These are phyloP conservation scores for Corbicula japonica DNA, from an alignment of 2,888 invertebrate genomes.

Conservation along the genomic window DNA sequence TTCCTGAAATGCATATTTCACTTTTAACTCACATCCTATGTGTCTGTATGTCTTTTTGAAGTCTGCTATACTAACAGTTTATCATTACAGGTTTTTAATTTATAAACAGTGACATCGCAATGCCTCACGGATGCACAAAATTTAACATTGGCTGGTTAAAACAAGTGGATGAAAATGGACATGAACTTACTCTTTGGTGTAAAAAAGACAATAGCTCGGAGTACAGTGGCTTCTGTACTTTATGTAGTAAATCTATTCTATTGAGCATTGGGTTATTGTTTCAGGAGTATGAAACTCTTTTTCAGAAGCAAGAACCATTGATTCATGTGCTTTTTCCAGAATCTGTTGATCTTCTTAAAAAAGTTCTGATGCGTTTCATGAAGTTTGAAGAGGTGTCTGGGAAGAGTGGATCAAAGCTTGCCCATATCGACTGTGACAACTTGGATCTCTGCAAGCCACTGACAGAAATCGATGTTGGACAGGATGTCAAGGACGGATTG, in stretches of 20 bases:
- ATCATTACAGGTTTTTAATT: background rate
- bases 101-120: background rate
- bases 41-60: too few relatives aligned
- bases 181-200: conserved; percentile 6
- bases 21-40: too few relatives aligned
- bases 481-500: conserved; percentile 10
- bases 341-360: conserved; percentile 13
- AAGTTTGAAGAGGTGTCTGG: conserved; percentile 2
- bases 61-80: background rate
- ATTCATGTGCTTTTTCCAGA: conserved; percentile 30
- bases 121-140: conserved; percentile 7
- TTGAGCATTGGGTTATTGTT: too few relatives aligned
- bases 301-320: conserved; percentile 29
- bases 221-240: background rate
- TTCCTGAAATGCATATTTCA: too few relatives aligned
- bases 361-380: conserved; percentile 19
- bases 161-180: background rate
- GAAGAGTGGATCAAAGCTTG: background rate
- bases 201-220: conserved; percentile 3
- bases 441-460: conserved; percentile 6
- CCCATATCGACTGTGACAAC: conserved; percentile 5
- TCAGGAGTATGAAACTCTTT: too few relatives aligned
- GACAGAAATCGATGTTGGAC: conserved; percentile 15
- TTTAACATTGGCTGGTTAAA: conserved; percentile 3
- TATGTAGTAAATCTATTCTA: conserved; percentile 5